Percentiles rank a stretch among this genome's conserved stretches.
These are phyloP conservation scores for Microhierax caerulescens DNA, from an alignment of 2,797 vertebrate genomes.

Conservation along the genomic window DNA sequence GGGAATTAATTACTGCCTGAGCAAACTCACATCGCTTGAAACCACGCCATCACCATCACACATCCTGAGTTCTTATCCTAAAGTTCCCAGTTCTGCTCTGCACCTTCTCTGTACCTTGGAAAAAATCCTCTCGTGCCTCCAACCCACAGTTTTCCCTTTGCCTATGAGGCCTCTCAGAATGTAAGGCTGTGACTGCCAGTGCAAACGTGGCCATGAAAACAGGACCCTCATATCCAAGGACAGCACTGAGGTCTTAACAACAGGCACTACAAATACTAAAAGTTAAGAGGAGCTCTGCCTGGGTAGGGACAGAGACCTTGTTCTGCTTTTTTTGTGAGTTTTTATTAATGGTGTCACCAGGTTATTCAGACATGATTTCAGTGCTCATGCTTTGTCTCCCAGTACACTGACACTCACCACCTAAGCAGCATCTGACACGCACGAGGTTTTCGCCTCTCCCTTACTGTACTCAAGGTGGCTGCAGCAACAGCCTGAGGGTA, in stretches of 20 bases:
- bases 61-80: rapidly evolving
- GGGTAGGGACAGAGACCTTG: neutral
- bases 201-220: rapidly evolving
- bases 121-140: neutral
- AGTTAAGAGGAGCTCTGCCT: neutral
- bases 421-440: neutral
- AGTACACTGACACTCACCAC: neutral
- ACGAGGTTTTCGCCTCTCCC: neutral
- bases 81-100: neutral
- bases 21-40: neutral
- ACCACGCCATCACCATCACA: neutral
- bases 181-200: rapidly evolving
- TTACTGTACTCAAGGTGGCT: neutral
- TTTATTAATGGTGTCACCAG: neutral
- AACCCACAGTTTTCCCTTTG: neutral
- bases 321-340: neutral
- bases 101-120: neutral
- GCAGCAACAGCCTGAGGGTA: neutral
- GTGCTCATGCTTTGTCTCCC: neutral
- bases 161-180: neutral
- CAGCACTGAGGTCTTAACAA: neutral
- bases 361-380: neutral
- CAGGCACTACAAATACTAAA: neutral
- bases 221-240: neutral
- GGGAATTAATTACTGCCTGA: neutral